Percentiles rank a stretch among this genome's conserved stretches.
Evolutionary conservation across 2,113 vertebrate species (phyloP).

Genomic region (Lutjanus erythropterus): DNA sequence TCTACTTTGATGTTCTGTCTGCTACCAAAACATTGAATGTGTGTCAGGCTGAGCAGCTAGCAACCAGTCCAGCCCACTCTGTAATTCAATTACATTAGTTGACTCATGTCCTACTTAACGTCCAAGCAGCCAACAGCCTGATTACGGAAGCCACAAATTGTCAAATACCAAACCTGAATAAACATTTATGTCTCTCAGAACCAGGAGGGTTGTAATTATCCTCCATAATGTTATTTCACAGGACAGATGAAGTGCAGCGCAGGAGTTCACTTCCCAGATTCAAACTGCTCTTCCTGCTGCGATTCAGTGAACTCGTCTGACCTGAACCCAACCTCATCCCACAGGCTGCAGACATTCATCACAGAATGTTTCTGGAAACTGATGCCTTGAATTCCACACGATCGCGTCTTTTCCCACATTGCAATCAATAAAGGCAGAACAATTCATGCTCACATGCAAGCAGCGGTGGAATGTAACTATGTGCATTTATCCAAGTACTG

Average conservation of each 20-base stretch:
- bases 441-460: background rate
- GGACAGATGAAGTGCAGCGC: conserved; percentile 41
- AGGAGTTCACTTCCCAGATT: conserved; percentile 39
- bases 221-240: conserved; percentile 49
- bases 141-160: conserved; percentile 72
- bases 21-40: conserved; percentile 52
- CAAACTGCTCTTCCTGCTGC: background rate
- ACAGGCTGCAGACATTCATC: background rate
- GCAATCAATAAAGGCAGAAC: background rate
- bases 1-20: conserved; percentile 67
- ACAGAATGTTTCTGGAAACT: background rate
- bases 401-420: background rate
- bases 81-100: conserved; percentile 67
- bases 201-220: conserved; percentile 54
- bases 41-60: conserved; percentile 41
- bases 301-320: conserved; percentile 29
- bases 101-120: conserved; percentile 63
- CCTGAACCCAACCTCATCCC: background rate
- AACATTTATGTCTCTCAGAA: conserved; percentile 60
- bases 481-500: too few relatives aligned
- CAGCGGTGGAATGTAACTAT: too few relatives aligned
- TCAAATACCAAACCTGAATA: conserved; percentile 67
- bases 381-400: background rate
- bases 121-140: conserved; percentile 53
- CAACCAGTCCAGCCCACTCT: conserved; percentile 28